phyloP scores from a whole-genome alignment of 1,140 invertebrate genomes.

The Solen grandis region DNA sequence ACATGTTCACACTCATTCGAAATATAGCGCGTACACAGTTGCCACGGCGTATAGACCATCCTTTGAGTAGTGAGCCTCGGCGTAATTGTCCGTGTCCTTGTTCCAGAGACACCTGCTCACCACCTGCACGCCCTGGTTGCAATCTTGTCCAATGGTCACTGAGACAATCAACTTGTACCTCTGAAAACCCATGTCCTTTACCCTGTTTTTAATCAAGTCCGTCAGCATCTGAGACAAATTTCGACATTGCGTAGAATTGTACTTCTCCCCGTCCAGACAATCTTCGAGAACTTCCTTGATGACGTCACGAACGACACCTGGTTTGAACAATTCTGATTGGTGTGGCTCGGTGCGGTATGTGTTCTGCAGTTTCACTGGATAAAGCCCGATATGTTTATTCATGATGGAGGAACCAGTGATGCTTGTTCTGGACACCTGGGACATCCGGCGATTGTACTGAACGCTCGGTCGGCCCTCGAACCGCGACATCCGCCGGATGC shows the following conservation, averaged over 20 bases:
- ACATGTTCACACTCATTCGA: constrained; percentile 73
- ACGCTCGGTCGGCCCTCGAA: constrained; percentile 42
- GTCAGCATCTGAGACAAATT: constrained; percentile 65
- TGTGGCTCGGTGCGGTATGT: constrained; percentile 67
- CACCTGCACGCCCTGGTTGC: constrained; percentile 69
- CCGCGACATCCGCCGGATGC: constrained; percentile 51
- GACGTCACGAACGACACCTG: constrained; percentile 55
- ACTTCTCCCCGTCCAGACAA: constrained; percentile 68
- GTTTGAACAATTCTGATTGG: constrained; percentile 62
- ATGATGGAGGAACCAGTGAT: constrained; percentile 48
- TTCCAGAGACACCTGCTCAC: constrained; percentile 76
- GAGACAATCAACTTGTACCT: constrained; percentile 74
- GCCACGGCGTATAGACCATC: constrained; percentile 72
- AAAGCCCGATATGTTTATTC: constrained; percentile 51
- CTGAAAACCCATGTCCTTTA: constrained; percentile 69
- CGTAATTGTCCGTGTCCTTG: constrained; percentile 73
- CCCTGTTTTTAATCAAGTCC: constrained; percentile 68
- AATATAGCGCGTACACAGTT: constrained; percentile 74
- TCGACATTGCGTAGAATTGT: constrained; percentile 62
- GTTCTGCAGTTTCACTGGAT: constrained; percentile 62
- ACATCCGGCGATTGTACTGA: constrained; percentile 62
- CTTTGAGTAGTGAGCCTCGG: constrained; percentile 68
- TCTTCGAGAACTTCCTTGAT: constrained; percentile 62
- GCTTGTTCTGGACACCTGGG: constrained; percentile 58
- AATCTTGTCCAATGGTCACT: constrained; percentile 72